Base-by-base conservation (phyloP, 2,797 vertebrate genomes). In the Hafferia zeledoni region DNA sequence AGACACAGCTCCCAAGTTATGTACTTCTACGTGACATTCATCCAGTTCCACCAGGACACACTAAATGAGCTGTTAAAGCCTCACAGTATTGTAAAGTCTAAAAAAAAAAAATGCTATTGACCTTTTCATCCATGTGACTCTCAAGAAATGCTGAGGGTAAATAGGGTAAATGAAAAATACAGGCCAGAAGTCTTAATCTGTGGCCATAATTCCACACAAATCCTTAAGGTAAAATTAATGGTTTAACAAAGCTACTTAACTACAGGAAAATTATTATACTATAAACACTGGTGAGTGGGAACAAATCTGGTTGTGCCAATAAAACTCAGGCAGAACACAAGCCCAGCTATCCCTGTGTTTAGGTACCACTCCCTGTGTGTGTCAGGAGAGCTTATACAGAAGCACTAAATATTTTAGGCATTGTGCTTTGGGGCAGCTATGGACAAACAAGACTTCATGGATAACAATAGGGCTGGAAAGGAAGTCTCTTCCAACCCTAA, bases 1-100 rank as follows among this genome's bases (percentile, higher is more conserved):
- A 95, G 69, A 89, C 33, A 41, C 55, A 56, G n/a, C 43, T 74
- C 55, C 85, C 65, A 87, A 90, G 50, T 53, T 83, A n/a, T 41
- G 25, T 63, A 68, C 76, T 85, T 87, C 79, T 94, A 87, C 20
- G 17, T 88, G 82, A 88, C 70, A 74, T 83, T 90, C 76, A 44
- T 69, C 89, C 12, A 41, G 72, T 91, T 91, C 77, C 43, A 80
- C 37, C 24, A 61, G 39, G 64, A 82, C 52, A 35, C 69, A 94
- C 75, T 10, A 65, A 68, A 78, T 68, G 69, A 50, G 28, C 55
- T 76, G 20, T 47, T 72, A 81, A 83, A 85, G 61, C 68, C 57
- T 91, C 69, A 39, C 22, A 50, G 53, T 74, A 78, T 91, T 89
- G 87, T 91, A 35, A 91, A 83, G 22, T 53, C 22, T n/a, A 5